phyloP scores from a whole-genome alignment of 1,140 invertebrate species.

The Probaryconus sp. region DNA sequence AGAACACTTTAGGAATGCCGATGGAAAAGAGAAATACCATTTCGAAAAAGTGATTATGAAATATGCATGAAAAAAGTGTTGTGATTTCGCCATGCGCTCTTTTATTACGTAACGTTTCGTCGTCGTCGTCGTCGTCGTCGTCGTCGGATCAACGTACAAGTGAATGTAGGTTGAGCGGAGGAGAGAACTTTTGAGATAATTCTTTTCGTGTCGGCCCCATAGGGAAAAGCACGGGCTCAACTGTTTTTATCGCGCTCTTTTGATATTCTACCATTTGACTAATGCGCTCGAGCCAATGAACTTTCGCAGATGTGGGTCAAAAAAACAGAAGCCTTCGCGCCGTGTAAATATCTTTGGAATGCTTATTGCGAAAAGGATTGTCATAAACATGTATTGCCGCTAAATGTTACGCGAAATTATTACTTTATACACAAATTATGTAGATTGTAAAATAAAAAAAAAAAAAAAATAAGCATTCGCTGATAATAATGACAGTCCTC shows the following conservation, averaged over 20 bases:
- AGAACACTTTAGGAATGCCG: not conserved
- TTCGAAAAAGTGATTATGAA: constrained; percentile 6
- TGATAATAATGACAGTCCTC: no score
- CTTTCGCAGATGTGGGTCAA: constrained; percentile 73
- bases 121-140: no score
- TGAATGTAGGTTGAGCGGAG: constrained; percentile 38
- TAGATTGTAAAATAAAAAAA: no score
- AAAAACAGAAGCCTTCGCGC: constrained; percentile 64
- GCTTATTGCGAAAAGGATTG: constrained; percentile 12
- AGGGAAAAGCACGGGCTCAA: constrained; percentile 18
- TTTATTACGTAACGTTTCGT: constrained; percentile 9
- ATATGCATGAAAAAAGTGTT: constrained; percentile 14
- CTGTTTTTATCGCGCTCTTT: constrained; percentile 24
- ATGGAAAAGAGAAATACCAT: constrained; percentile 15
- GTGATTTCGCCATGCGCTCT: constrained; percentile 23
- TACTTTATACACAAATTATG: no score
- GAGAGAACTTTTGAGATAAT: constrained; percentile 44
- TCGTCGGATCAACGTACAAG: constrained; percentile 1
- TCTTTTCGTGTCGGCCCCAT: constrained; percentile 18
- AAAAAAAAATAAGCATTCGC: no score
- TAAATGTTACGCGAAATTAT: constrained; percentile 30
- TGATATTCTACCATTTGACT: constrained; percentile 16
- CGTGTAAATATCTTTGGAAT: constrained; percentile 33
- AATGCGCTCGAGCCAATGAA: constrained; percentile 67
- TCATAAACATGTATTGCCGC: constrained; percentile 30